Percentiles rank a stretch among this genome's conserved stretches.
phyloP scores from a whole-genome alignment of 2,113 vertebrate genomes.

The Menidia beryllina region DNA sequence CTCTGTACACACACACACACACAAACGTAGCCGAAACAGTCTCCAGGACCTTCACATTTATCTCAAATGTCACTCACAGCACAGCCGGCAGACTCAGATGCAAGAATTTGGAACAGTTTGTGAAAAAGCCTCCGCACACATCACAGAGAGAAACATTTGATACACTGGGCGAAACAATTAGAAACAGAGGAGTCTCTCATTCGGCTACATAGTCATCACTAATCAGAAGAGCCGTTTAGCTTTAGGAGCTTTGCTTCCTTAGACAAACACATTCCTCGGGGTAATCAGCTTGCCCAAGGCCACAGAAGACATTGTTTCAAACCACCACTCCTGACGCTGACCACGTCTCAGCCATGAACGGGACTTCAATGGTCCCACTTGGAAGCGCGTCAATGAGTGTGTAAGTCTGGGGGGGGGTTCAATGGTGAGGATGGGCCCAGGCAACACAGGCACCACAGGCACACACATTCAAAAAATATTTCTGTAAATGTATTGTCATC shows the following conservation, averaged over 20 bases:
- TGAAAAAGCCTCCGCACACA: background rate
- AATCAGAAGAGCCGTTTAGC: conserved; percentile 67
- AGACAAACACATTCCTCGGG: conserved; percentile 76
- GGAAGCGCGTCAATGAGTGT: no score
- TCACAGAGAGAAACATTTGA: background rate
- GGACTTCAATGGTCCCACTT: conserved; percentile 1
- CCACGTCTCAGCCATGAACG: conserved; percentile 58
- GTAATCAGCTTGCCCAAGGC: conserved; percentile 71
- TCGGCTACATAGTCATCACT: conserved; percentile 30
- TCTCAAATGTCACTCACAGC: conserved; percentile 27
- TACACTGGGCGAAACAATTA: background rate
- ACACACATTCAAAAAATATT: no score
- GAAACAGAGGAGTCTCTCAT: conserved; percentile 4
- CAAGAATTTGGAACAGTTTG: background rate
- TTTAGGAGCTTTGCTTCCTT: conserved; percentile 66
- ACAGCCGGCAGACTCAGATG: background rate
- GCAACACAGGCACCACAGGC: no score
- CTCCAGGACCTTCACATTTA: conserved; percentile 34
- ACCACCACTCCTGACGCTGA: conserved; percentile 61
- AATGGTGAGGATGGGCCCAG: no score
- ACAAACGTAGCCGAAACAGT: background rate
- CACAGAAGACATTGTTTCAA: conserved; percentile 66
- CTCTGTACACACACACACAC: no score
- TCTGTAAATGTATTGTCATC: no score
- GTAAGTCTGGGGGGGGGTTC: no score